Evolutionary conservation across 2,113 vertebrate genomes (phyloP).

Genomic region (Nothocercus julius): DNA sequence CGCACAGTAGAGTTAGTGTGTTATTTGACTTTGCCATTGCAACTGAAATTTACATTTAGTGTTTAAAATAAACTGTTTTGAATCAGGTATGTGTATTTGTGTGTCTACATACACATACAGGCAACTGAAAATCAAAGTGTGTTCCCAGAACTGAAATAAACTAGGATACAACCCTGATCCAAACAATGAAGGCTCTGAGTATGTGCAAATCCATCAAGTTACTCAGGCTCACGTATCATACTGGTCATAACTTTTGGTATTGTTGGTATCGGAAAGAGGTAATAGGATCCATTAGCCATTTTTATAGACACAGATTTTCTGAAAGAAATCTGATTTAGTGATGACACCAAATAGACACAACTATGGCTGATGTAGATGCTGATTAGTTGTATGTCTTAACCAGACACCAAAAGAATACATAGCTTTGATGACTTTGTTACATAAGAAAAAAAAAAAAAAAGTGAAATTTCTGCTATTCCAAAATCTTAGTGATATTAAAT

Average conservation of each 20-base stretch:
- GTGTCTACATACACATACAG: neutral
- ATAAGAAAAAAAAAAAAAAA: neutral
- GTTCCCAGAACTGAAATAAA: neutral
- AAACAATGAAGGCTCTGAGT: neutral
- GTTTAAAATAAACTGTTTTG: neutral
- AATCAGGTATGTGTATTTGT: neutral
- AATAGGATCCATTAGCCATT: neutral
- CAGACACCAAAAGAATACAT: neutral
- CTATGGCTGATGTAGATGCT: neutral
- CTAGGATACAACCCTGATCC: neutral
- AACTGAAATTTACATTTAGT: neutral
- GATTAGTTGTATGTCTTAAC: neutral
- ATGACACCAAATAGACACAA: accelerated
- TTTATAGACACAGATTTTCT: neutral
- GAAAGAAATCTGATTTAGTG: neutral
- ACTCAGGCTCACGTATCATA: neutral
- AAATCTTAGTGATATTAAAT: neutral
- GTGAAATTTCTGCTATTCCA: neutral
- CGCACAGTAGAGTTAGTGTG: neutral
- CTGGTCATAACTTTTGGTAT: neutral
- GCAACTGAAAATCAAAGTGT: neutral
- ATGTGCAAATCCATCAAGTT: neutral
- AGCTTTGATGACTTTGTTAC: neutral
- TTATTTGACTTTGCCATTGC: neutral
- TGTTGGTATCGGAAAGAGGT: neutral